Evolutionary conservation across 2,113 vertebrate species (phyloP).

Genomic region (Crotalus tigris): DNA sequence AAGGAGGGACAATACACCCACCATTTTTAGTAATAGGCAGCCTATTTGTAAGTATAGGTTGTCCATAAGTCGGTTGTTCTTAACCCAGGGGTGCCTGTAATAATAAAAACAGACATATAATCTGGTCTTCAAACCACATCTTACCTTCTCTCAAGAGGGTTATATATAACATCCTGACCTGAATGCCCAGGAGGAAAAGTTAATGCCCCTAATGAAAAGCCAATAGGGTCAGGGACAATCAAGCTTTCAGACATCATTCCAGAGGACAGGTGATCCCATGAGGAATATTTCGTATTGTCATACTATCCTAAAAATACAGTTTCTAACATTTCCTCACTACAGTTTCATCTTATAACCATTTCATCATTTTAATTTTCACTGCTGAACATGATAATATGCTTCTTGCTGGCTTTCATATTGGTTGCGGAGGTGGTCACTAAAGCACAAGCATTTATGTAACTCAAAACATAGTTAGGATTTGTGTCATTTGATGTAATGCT

Average conservation of each 20-base stretch:
- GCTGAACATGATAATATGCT: not conserved
- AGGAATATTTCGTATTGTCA: not conserved
- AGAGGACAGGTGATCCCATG: not conserved
- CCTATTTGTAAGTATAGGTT: not conserved
- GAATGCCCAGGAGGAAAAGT: not conserved
- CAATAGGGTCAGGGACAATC: not conserved
- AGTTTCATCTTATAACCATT: not conserved
- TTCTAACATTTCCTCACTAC: not conserved
- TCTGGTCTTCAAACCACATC: not conserved
- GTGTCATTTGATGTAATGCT: slow-evolving; percentile 31
- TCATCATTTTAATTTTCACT: not conserved
- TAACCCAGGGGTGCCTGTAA: not conserved
- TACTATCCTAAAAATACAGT: not conserved
- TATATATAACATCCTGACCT: not conserved
- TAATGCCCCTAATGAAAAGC: not conserved
- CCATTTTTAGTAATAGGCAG: not conserved
- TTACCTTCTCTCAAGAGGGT: not conserved
- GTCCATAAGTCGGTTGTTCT: not conserved
- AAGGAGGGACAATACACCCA: not conserved
- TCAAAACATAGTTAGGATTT: not conserved
- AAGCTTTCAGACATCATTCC: not conserved
- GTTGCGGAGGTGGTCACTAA: not conserved
- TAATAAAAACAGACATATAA: not conserved
- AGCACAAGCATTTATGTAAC: not conserved
- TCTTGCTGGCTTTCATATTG: not conserved